A percentile compares a stretch with the other conserved stretches of the same genome.
phyloP scores from a whole-genome alignment of 2,797 vertebrate genomes.

The Bryconaethiops microstoma region DNA sequence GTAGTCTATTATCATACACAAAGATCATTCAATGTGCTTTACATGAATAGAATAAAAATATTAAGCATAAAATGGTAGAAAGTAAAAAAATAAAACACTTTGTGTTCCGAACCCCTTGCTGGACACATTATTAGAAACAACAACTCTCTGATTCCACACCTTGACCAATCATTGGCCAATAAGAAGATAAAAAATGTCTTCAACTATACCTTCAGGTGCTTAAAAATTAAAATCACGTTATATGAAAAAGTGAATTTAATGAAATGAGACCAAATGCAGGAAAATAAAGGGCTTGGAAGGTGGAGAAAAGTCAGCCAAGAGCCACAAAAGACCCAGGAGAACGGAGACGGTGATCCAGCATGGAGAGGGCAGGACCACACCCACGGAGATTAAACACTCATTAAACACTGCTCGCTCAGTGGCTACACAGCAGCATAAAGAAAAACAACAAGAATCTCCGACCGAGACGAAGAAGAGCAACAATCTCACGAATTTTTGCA shows the following conservation, averaged over 20 bases:
- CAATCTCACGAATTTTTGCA: constrained; percentile 50
- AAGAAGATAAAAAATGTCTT: too few species aligned
- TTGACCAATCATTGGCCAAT: too few species aligned
- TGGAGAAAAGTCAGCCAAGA: background rate
- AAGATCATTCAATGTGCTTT: too few species aligned
- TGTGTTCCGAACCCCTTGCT: too few species aligned
- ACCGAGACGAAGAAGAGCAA: constrained; percentile 27
- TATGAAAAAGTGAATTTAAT: background rate
- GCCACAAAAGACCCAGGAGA: background rate
- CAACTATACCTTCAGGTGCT: too few species aligned
- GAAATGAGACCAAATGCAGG: background rate
- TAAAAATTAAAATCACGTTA: too few species aligned
- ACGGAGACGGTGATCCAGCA: background rate
- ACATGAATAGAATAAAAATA: too few species aligned
- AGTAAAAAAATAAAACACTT: too few species aligned
- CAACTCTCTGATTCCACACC: too few species aligned
- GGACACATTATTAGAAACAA: too few species aligned
- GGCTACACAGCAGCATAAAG: constrained; percentile 31
- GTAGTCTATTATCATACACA: too few species aligned
- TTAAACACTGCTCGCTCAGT: background rate
- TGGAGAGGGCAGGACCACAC: background rate
- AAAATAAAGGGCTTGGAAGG: background rate
- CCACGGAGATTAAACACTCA: background rate
- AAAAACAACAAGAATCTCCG: constrained; percentile 41
- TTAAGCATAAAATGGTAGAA: too few species aligned